Base-by-base conservation (phyloP, 1,140 invertebrate species). In the Ruditapes philippinarum region DNA sequence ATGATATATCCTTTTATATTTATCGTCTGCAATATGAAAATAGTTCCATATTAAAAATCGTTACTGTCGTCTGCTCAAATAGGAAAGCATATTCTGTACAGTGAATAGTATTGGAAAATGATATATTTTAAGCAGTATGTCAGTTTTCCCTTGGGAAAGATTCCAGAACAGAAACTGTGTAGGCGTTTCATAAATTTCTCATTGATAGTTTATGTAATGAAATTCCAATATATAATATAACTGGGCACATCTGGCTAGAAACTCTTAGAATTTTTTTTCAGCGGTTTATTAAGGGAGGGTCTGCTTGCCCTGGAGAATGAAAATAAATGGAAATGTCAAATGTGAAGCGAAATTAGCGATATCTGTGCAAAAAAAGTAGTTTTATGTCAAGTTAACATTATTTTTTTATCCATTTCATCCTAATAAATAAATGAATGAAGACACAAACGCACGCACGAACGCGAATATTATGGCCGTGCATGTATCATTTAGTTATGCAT, bases 21-120 rank as follows among this genome's bases (percentile, higher is more conserved):
- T 11, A 14, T 7, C 5, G 5, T 60, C 19, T 49, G 45, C 45
- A 11, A 19, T 11, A 49, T 19, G 45, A 7, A 7, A 49, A 19
- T 49, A 7, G 45, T 49, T 11, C 7, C 7, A 49, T 49, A 49
- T 49, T 11, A 49, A 49, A 49, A 49, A 49, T 49, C 7, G 45
- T 7, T 45, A 45, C 42, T 45, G 14, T 17, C 14, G 14, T 38
- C 33, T 70, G 7, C 38, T 22, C 38, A 11, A 70, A 22, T 31
- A 28, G 51, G 51, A 22, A n/a, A 22, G 33, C 33, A 70, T 36
- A 28, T 70, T 36, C 65, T 14, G 5, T 25, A 70, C 65, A 70
- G 65, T 70, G 65, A 36, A n/a, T 70, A 28, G n/a, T 70, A 70
- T 70, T 28, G 65, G 65, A 70, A 70, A 70, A 70, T 70, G n/a